Evolutionary conservation across 2,888 invertebrate species (phyloP).

Genomic region (Hypselothyrea guttata): DNA sequence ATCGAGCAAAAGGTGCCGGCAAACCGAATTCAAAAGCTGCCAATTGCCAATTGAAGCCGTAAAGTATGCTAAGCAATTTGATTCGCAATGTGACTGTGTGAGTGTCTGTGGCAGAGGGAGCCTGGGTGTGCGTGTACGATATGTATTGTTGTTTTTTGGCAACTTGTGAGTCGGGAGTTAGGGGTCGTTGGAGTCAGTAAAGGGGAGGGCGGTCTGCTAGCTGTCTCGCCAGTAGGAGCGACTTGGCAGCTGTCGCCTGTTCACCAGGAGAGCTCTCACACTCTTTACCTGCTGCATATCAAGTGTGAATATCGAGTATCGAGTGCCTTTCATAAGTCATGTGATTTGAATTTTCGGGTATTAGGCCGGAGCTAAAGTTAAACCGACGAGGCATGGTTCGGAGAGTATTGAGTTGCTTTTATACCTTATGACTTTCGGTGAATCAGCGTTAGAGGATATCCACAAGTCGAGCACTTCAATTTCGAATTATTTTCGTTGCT

Average conservation of each 20-base stretch:
- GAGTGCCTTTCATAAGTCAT: slow-evolving; percentile 51
- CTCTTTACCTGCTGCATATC: slow-evolving; percentile 34
- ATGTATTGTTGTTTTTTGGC: slow-evolving; percentile 70
- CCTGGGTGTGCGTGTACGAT: slow-evolving; percentile 30
- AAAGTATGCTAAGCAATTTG: slow-evolving; percentile 76
- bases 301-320: slow-evolving; percentile 23
- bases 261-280: neutral
- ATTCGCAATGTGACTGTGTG: slow-evolving; percentile 38
- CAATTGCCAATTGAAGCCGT: slow-evolving; percentile 77
- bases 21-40: slow-evolving; percentile 74
- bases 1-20: slow-evolving; percentile 39
- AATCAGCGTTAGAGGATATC: slow-evolving; percentile 39
- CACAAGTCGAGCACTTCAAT: slow-evolving; percentile 30
- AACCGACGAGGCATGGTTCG: neutral
- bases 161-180: slow-evolving; percentile 36
- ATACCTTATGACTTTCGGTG: too few species aligned
- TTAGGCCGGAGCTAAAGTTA: slow-evolving; percentile 1
- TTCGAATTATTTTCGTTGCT: slow-evolving; percentile 17
- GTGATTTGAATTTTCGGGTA: slow-evolving; percentile 43
- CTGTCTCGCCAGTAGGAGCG: slow-evolving; percentile 23
- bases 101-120: slow-evolving; percentile 11
- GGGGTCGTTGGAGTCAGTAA: neutral
- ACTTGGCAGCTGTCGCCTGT: slow-evolving; percentile 26
- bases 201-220: neutral
- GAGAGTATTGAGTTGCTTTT: too few species aligned